These are phyloP conservation scores for Idris sp. DNA, from an alignment of 1,140 invertebrate genomes.

Conservation along the genomic window DNA sequence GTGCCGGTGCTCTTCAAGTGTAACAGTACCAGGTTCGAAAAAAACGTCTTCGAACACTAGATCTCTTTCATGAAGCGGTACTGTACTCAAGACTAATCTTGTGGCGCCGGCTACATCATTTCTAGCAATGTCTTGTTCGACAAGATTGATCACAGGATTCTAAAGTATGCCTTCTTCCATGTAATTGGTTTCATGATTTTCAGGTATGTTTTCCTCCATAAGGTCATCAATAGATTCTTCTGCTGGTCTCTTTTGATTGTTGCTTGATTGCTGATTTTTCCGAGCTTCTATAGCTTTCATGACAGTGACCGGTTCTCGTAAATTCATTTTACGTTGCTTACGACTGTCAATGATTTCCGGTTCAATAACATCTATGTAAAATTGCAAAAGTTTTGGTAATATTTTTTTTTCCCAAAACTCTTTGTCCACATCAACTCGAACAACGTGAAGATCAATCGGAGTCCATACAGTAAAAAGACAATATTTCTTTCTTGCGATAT, in stretches of 20 bases:
- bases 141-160: too few species aligned
- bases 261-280: constrained; percentile 2
- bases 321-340: constrained; percentile 49
- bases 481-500: constrained; percentile 42
- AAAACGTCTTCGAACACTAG: too few species aligned
- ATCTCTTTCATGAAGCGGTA: too few species aligned
- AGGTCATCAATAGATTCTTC: background rate
- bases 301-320: constrained; percentile 59
- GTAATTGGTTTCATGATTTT: too few species aligned
- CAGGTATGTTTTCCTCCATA: too few species aligned
- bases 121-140: too few species aligned
- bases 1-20: too few species aligned
- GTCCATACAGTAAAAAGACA: constrained; percentile 53
- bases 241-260: background rate
- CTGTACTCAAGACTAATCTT: too few species aligned
- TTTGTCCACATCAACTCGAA: constrained; percentile 17
- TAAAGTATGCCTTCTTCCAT: too few species aligned
- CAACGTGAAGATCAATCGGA: constrained; percentile 7
- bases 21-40: too few species aligned
- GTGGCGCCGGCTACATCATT: too few species aligned
- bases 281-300: constrained; percentile 9
- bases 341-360: constrained; percentile 64
- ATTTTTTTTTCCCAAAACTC: constrained; percentile 16
- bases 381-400: background rate
- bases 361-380: constrained; percentile 1